Base-by-base conservation (phyloP, 2,113 vertebrate genomes). In the Perca flavescens region DNA sequence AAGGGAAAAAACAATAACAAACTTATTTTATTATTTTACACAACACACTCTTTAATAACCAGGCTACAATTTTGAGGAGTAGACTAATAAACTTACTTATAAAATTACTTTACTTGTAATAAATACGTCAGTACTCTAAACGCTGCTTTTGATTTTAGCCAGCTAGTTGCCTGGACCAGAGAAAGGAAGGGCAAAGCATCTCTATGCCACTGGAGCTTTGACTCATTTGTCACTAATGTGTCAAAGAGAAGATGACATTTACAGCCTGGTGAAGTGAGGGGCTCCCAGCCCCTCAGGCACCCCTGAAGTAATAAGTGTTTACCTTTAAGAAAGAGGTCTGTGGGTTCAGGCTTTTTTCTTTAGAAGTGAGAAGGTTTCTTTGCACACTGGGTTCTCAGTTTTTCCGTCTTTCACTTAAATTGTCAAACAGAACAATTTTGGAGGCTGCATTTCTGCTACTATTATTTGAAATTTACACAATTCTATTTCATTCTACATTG, bases 221-320 rank as follows among this genome's bases (percentile, higher is more conserved):
- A 95, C 96, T 97, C 96, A 97, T 98, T 97, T 97, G 96, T 98
- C 97, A 97, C 95, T 94, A 95, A 96, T 94, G 97, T 97, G 96
- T 97, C 96, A 97, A 96, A 97, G 95, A 95, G 96, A 97, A 96
- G 96, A 97, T 97, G 97, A 97, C 97, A 98, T 98, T 99, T 98
- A 97, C 96, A 97, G 96, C 96, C 96, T 93, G 94, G 95, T 96
- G 96, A 96, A 96, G 96, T 96, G 96, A 95, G 96, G 95, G 95
- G 96, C 96, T 97, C 95, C 94, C 95, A 96, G 96, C 96, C 96
- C 95, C 95, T 94, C 95, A 95, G 96, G 96, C 95, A 96, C 95
- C 95, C 87, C 96, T 95, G 95, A 97, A 97, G 97, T 97, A 97
- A 99, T 97, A 98, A 97, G 97, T 98, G 97, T 97, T 98, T 98